phyloP scores from a whole-genome alignment of 2,797 vertebrate species.

The Uromys caudimaculatus region DNA sequence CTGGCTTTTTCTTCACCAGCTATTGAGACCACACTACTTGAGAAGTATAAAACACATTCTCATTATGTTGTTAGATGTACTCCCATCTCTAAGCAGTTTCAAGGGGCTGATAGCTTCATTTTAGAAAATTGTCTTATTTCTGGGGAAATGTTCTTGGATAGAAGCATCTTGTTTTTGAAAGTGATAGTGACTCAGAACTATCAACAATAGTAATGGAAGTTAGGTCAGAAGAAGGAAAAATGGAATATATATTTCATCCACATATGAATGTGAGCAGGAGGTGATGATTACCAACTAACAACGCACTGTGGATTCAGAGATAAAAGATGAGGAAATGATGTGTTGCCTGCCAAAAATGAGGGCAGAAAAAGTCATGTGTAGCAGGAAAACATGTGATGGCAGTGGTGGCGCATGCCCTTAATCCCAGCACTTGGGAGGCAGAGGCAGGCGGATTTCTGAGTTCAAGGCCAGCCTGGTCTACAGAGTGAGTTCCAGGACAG shows the following conservation, averaged over 20 bases:
- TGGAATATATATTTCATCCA: neutral
- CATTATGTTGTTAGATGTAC: neutral
- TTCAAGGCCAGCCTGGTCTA: no score
- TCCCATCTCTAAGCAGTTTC: neutral
- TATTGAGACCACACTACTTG: neutral
- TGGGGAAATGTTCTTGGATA: slow-evolving; percentile 12
- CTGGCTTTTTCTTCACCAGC: neutral
- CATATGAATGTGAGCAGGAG: neutral
- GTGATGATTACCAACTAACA: neutral
- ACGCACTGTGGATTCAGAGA: neutral
- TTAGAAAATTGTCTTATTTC: slow-evolving; percentile 19
- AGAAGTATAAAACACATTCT: neutral
- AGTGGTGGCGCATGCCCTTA: no score
- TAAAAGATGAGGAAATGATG: neutral
- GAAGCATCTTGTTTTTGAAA: slow-evolving; percentile 18
- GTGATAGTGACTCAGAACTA: neutral
- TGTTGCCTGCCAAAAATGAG: neutral
- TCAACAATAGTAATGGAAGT: neutral
- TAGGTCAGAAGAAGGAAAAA: neutral
- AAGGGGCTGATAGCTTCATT: slow-evolving; percentile 2
- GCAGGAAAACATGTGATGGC: neutral
- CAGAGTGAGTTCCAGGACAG: no score
- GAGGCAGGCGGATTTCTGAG: no score
- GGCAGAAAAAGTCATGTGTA: neutral
- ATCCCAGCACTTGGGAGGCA: no score